phyloP scores from a whole-genome alignment of 2,888 invertebrate species.

The Drosophila mulleri region DNA sequence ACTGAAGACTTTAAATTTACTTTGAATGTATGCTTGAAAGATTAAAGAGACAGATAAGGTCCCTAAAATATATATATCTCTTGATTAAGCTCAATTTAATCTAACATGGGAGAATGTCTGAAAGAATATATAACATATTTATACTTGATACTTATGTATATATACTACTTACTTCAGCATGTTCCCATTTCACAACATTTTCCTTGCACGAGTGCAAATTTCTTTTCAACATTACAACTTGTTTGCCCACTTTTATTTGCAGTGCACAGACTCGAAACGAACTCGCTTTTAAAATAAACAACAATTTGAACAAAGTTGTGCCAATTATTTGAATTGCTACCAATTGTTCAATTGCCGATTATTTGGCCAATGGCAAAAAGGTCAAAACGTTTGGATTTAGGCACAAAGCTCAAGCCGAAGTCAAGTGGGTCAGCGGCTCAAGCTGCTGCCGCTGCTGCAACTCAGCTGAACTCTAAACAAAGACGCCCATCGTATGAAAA shows the following conservation, averaged over 20 bases:
- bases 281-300: constrained; percentile 9
- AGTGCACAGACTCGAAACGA: not conserved
- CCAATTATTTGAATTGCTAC: constrained; percentile 69
- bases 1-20: not conserved
- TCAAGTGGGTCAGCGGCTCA: constrained; percentile 67
- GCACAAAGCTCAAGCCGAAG: constrained; percentile 23
- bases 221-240: not conserved
- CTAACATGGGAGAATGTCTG: too few species aligned
- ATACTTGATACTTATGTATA: too few species aligned
- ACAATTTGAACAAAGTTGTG: constrained; percentile 37
- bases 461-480: constrained; percentile 55
- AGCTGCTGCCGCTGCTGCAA: constrained; percentile 18
- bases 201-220: not conserved
- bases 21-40: too few species aligned
- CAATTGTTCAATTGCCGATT: constrained; percentile 61
- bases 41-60: too few species aligned
- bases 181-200: too few species aligned
- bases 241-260: not conserved
- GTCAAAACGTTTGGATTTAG: constrained; percentile 69
- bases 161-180: too few species aligned
- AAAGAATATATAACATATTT: too few species aligned
- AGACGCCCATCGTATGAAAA: constrained; percentile 59
- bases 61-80: too few species aligned
- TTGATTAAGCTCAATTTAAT: too few species aligned
- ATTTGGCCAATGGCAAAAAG: constrained; percentile 58